Conservation (phyloP, 1,140 invertebrate genomes). For the Parapsyche elsis region DNA sequence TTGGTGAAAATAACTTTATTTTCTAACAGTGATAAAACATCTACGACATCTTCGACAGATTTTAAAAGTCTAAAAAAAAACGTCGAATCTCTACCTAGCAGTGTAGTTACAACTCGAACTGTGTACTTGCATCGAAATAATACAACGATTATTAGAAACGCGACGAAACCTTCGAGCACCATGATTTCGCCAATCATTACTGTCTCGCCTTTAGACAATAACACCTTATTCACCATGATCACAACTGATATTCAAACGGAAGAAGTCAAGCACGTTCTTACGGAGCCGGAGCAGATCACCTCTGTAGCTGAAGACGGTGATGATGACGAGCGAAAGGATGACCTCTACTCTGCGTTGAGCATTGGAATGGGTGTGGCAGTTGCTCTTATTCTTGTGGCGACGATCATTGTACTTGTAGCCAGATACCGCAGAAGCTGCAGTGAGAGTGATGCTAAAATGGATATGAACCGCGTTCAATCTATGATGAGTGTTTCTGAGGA, state of each 20-base stretch:
- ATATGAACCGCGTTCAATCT: constrained; percentile 62
- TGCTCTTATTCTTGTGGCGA: constrained; percentile 65
- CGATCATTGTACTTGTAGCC: constrained; percentile 65
- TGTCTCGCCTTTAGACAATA: constrained; percentile 18
- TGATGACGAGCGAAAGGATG: constrained; percentile 61
- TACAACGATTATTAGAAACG: background rate
- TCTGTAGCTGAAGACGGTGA: constrained; percentile 65
- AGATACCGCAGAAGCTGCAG: constrained; percentile 60
- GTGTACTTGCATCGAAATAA: background rate
- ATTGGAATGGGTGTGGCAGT: constrained; percentile 66
- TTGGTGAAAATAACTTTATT: constrained; percentile 48
- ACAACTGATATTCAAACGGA: constrained; percentile 50
- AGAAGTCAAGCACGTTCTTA: constrained; percentile 61
- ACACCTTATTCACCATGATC: constrained; percentile 34
- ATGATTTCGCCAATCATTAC: background rate
- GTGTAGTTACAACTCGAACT: background rate
- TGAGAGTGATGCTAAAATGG: constrained; percentile 63
- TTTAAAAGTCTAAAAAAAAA: background rate
- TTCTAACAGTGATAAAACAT: constrained; percentile 35
- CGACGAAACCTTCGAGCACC: background rate
- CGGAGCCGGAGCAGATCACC: constrained; percentile 68
- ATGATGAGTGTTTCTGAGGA: constrained; percentile 63
- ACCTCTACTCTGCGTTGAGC: constrained; percentile 65
- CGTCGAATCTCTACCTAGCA: background rate
- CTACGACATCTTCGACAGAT: background rate